A percentile compares a stretch with the other conserved stretches of the same genome.
Conservation (phyloP, 1,140 invertebrate species). For the Aplysia californica region DNA sequence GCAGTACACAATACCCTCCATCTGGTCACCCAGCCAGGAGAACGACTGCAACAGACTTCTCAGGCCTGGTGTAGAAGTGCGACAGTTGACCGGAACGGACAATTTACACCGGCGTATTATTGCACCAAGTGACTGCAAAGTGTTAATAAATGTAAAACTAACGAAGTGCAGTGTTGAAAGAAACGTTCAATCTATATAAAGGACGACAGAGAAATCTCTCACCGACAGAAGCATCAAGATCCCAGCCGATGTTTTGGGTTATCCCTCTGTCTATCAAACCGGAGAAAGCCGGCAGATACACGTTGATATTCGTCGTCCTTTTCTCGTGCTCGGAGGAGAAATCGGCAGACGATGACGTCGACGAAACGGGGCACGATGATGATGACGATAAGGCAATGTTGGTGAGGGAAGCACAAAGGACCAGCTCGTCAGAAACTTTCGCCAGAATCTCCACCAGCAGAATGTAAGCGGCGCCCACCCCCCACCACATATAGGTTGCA, state of each 20-base stretch:
- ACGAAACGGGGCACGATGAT: background rate
- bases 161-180: too few species aligned
- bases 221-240: background rate
- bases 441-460: background rate
- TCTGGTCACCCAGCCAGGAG: too few species aligned
- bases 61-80: too few species aligned
- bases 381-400: background rate
- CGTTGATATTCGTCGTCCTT: background rate
- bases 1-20: too few species aligned
- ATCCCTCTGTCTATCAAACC: background rate
- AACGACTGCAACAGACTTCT: too few species aligned
- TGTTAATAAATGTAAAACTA: too few species aligned
- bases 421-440: background rate
- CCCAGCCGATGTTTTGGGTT: background rate
- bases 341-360: background rate
- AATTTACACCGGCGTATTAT: too few species aligned
- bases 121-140: too few species aligned
- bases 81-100: too few species aligned
- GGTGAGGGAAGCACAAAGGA: background rate
- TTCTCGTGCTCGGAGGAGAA: background rate
- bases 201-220: background rate
- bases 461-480: background rate
- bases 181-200: too few species aligned
- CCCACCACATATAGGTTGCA: background rate
- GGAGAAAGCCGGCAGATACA: background rate